Percentiles rank a stretch among this genome's conserved stretches.
These are phyloP conservation scores for Alfaro cultratus DNA, from an alignment of 2,797 vertebrate species.

Conservation along the genomic window DNA sequence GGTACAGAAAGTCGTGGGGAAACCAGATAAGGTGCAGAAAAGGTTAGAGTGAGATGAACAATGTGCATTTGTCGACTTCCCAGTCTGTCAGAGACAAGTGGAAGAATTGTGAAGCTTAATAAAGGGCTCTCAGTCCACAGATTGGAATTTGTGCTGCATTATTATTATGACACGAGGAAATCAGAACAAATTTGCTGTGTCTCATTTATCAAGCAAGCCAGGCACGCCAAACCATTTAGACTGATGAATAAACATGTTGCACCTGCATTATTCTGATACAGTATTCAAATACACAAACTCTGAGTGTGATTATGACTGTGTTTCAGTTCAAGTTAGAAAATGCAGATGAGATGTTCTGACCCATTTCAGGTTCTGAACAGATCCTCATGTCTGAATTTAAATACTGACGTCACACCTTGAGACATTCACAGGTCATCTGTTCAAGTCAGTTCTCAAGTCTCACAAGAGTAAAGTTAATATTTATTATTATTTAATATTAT, in stretches of 20 bases:
- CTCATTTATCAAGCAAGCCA: conserved; percentile 32
- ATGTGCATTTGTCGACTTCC: conserved; percentile 1
- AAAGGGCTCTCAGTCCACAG: conserved; percentile 23
- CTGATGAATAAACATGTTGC: conserved; percentile 38
- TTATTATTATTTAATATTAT: too few species aligned
- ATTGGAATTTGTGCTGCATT: conserved; percentile 24
- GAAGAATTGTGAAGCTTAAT: conserved; percentile 22
- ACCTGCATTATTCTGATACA: conserved; percentile 26
- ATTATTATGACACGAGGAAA: conserved; percentile 24
- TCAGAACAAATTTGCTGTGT: conserved; percentile 29
- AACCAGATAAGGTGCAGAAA: conserved; percentile 45
- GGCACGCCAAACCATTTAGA: conserved; percentile 27
- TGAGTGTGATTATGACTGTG: conserved; percentile 15
- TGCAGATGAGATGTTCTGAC: conserved; percentile 8
- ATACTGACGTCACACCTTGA: background rate
- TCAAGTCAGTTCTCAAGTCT: background rate
- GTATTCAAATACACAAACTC: background rate
- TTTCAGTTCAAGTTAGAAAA: conserved; percentile 13
- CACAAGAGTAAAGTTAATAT: background rate
- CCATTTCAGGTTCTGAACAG: conserved; percentile 1
- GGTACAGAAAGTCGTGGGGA: conserved; percentile 45
- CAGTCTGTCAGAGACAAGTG: conserved; percentile 21
- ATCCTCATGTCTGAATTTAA: background rate
- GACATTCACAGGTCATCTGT: background rate
- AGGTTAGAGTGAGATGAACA: conserved; percentile 21